These are phyloP conservation scores for Brachionus plicatilis DNA, from an alignment of 1,140 invertebrate species.

Conservation along the genomic window DNA sequence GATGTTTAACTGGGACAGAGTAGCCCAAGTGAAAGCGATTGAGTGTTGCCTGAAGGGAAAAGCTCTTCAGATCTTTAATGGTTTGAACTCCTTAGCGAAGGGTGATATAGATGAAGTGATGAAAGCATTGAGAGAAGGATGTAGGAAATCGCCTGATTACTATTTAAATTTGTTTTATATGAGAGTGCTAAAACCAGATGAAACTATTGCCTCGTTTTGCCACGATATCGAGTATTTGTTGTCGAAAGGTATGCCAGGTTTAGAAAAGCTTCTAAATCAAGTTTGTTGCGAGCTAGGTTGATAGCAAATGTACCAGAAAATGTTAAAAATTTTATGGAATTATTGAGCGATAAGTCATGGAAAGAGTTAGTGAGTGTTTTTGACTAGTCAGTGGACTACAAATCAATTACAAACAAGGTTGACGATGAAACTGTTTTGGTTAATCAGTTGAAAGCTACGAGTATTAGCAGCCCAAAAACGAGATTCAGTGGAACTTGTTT, in stretches of 20 bases:
- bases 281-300: neutral
- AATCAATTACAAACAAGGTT: neutral
- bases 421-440: slow-evolving; percentile 13
- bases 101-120: neutral
- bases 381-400: slow-evolving; percentile 1
- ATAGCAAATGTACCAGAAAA: slow-evolving; percentile 9
- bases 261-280: neutral
- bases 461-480: neutral
- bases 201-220: neutral
- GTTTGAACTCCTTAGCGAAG: neutral
- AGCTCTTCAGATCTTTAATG: neutral
- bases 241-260: neutral
- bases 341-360: slow-evolving; percentile 18
- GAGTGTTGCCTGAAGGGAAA: neutral
- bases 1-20: slow-evolving; percentile 13
- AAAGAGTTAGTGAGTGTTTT: slow-evolving; percentile 4
- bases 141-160: neutral
- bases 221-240: neutral
- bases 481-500: neutral
- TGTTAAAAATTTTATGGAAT: slow-evolving; percentile 7
- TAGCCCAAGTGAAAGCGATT: neutral
- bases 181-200: neutral
- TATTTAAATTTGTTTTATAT: neutral
- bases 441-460: neutral
- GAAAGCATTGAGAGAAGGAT: neutral